Evolutionary conservation across 1,140 invertebrate species (phyloP), one percentile per base, ranked within the genome.

Genomic region (Philaenus spumarius): DNA sequence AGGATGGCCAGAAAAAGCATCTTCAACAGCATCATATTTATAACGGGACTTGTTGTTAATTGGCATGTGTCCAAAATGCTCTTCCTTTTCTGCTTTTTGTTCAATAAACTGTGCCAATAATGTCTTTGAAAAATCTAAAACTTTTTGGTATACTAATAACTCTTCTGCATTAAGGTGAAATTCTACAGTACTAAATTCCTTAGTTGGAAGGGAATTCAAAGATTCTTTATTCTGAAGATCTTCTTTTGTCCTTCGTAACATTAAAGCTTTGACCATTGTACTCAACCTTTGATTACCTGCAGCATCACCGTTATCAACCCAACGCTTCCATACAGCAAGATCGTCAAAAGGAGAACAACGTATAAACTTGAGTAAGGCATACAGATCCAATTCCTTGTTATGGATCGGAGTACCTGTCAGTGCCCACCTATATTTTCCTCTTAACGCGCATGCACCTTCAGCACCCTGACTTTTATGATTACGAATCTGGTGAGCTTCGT

Each of bases 341-440:
- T 95, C 89, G 73, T 95, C 85, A 70, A 95, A 95, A 1, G 92
- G 92, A n/a, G 84, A 79, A 69, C 86, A 90, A 15, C 82, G 74
- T 0, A 95, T 68, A 72, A 93, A 96, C 69, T 91, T 90, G 0
- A 97, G 69, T 17, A 97, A 73, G 0, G 93, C 85, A 75, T 86
- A 97, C 17, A 97, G 77, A 75, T 97, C 93, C 37, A 87, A 69
- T 67, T 94, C 85, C 70, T 93, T 89, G 70, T 98, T 98, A 63
- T 98, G 95, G 51, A 98, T 86, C 0, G 95, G 95, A 0, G 95
- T 98, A 11, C 95, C 95, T 6, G 94, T 95, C 1, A 98, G 75
- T 0, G 82, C 85, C 93, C 93, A 97, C 40, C 90, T 80, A 24
- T 80, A 77, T 43, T 70, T 73, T 0, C 77, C 81, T 0, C 65